phyloP scores from a whole-genome alignment of 1,140 invertebrate genomes.

The Drosophila punjabiensis region DNA sequence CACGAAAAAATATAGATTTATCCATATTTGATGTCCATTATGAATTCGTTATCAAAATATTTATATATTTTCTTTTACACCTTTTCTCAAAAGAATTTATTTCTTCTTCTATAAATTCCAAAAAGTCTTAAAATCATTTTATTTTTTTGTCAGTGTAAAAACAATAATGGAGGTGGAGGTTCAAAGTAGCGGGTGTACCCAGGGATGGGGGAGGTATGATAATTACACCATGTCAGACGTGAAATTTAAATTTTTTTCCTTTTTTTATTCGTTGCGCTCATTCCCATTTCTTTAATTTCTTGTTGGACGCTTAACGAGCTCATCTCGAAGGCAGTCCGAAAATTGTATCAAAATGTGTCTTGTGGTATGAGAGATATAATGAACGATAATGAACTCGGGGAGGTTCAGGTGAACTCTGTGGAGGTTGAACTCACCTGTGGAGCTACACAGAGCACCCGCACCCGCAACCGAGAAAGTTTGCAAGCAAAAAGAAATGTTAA shows the following conservation, averaged over 20 bases:
- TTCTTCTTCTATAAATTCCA: not conserved
- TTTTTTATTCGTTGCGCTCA: conserved; percentile 33
- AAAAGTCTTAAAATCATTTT: not conserved
- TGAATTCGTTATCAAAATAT: no score
- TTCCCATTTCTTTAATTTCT: conserved; percentile 48
- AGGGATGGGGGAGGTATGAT: conserved; percentile 56
- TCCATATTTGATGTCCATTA: no score
- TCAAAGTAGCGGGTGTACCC: conserved; percentile 48
- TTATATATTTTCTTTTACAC: no score
- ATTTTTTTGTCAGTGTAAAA: conserved; percentile 20
- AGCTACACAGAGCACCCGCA: conserved; percentile 21
- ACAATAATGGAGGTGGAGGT: conserved; percentile 22
- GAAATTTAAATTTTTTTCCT: conserved; percentile 54
- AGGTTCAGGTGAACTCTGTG: conserved; percentile 56
- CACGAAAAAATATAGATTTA: no score
- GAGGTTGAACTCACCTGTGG: conserved; percentile 25
- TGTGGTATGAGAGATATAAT: conserved; percentile 65
- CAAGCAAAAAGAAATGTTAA: conserved; percentile 4
- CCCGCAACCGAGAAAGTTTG: not conserved
- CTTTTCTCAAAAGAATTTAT: not conserved
- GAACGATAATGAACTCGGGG: conserved; percentile 71
- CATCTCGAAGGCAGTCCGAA: conserved; percentile 48
- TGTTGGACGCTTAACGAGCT: conserved; percentile 64
- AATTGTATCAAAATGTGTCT: conserved; percentile 62
- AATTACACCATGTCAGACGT: conserved; percentile 73